Evolutionary conservation across 2,888 invertebrate genomes (phyloP).

Genomic region (Drosophila trichaetosa): DNA sequence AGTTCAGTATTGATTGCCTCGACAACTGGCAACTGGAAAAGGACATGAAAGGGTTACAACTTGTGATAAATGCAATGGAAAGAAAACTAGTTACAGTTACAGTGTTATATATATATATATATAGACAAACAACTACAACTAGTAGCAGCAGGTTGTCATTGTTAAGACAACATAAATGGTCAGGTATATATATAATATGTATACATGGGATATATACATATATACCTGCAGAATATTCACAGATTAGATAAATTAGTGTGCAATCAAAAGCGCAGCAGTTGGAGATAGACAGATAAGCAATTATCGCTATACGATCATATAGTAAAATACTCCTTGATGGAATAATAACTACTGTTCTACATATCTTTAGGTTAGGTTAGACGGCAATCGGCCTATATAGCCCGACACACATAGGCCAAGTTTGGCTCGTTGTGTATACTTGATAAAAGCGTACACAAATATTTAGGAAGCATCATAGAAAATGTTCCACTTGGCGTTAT

Average conservation of each 20-base stretch:
- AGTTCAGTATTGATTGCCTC: conserved; percentile 76
- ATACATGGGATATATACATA: background rate
- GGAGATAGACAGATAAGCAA: conserved; percentile 9
- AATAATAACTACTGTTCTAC: background rate
- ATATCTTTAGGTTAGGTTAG: too few relatives aligned
- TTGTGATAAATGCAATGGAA: conserved; percentile 30
- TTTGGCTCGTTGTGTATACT: background rate
- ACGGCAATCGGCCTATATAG: too few relatives aligned
- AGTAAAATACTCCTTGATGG: background rate
- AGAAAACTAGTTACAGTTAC: conserved; percentile 11
- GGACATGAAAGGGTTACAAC: conserved; percentile 49
- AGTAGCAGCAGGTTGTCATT: background rate
- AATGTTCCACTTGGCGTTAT: background rate
- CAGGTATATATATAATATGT: background rate
- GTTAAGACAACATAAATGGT: background rate
- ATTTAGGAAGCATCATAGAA: background rate
- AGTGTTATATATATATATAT: background rate
- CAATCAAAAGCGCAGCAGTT: conserved; percentile 26
- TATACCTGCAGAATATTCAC: conserved; percentile 29
- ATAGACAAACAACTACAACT: background rate
- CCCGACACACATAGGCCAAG: too few relatives aligned
- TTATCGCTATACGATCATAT: background rate
- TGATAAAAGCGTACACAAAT: background rate
- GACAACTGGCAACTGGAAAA: conserved; percentile 37
- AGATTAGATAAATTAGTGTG: conserved; percentile 63